Evolutionary conservation across 2,797 vertebrate genomes (phyloP).

Genomic region (Sebastes baramenuke): DNA sequence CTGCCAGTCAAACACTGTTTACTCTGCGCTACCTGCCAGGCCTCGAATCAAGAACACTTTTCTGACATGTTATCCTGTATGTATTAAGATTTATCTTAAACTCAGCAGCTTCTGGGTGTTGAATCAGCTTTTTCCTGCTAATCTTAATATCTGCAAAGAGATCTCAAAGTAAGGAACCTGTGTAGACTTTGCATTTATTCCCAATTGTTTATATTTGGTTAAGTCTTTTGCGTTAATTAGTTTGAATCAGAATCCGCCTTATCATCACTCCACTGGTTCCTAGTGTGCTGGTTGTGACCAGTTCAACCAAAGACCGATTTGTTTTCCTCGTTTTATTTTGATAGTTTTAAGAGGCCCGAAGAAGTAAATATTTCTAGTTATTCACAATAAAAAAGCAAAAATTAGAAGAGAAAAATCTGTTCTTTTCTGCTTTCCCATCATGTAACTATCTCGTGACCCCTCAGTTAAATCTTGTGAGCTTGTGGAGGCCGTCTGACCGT

Average conservation of each 20-base stretch:
- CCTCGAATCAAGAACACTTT: conserved; percentile 38
- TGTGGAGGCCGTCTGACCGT: not conserved
- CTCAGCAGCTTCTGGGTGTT: conserved; percentile 18
- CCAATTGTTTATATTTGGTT: not conserved
- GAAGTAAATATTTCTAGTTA: not conserved
- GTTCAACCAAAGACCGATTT: not conserved
- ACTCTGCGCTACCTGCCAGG: conserved; percentile 45
- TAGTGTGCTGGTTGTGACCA: not conserved
- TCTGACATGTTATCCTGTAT: conserved; percentile 12
- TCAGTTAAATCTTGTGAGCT: too few relatives aligned
- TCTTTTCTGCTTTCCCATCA: not conserved
- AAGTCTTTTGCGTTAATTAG: not conserved
- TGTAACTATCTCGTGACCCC: not conserved
- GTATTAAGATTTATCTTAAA: conserved; percentile 20
- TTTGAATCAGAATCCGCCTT: not conserved
- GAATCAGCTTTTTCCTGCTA: conserved; percentile 43
- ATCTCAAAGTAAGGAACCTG: not conserved
- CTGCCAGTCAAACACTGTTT: conserved; percentile 65
- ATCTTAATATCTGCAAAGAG: conserved; percentile 28
- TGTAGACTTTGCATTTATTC: not conserved
- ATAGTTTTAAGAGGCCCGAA: too few relatives aligned
- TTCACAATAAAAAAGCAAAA: not conserved
- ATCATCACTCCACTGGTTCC: not conserved
- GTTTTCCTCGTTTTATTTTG: not conserved
- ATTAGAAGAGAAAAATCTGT: not conserved